These are phyloP conservation scores for Coryphaenoides rupestris DNA, from an alignment of 2,113 vertebrate genomes.

Conservation along the genomic window DNA sequence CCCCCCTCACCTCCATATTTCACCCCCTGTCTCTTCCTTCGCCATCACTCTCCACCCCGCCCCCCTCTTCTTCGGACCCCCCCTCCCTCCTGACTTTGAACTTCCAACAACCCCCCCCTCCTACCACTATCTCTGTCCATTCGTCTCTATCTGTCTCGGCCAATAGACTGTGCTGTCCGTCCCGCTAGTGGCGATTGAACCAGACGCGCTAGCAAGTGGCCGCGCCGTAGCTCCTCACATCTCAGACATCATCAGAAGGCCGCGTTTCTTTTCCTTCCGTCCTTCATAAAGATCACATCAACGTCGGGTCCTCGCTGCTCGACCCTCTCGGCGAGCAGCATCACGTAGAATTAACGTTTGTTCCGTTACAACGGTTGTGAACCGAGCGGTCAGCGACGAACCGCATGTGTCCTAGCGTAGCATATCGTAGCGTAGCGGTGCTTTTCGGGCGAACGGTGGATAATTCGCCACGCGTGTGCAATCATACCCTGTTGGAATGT, in stretches of 20 bases:
- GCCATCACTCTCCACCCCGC: conserved; percentile 41
- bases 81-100: conserved; percentile 47
- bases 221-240: conserved; percentile 29
- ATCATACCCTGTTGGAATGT: too few species aligned
- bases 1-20: conserved; percentile 13
- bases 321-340: too few species aligned
- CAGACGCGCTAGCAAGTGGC: conserved; percentile 34
- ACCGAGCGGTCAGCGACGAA: too few species aligned
- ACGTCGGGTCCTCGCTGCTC: neutral
- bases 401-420: too few species aligned
- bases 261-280: conserved; percentile 16
- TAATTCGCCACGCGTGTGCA: too few species aligned
- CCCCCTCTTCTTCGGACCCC: conserved; percentile 19
- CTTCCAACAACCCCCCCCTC: conserved; percentile 34
- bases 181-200: conserved; percentile 34
- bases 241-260: conserved; percentile 18
- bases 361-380: too few species aligned
- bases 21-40: conserved; percentile 19
- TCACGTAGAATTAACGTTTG: too few species aligned
- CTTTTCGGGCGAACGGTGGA: too few species aligned
- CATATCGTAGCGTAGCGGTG: too few species aligned
- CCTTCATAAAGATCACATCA: conserved; percentile 9
- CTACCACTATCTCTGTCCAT: conserved; percentile 43
- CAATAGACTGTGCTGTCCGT: conserved; percentile 19
- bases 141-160: conserved; percentile 36